Base-by-base conservation (phyloP, 2,113 vertebrate genomes). In the Gobius niger region DNA sequence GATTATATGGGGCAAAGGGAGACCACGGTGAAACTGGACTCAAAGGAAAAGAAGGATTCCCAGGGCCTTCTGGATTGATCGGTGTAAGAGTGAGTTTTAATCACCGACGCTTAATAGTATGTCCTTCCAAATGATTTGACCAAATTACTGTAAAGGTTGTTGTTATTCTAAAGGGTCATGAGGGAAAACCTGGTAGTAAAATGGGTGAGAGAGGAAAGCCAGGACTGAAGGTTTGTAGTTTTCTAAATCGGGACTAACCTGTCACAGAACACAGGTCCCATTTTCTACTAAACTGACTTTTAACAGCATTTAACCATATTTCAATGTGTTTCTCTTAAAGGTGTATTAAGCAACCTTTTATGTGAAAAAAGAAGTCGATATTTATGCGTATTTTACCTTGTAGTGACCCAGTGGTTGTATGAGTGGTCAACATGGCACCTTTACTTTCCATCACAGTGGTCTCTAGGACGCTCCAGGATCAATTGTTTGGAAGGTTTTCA, bases 141-240 rank as follows among this genome's bases (percentile, higher is more conserved):
- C 61, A 68, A 47, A 68, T 87, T 47, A 73, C 64, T 76, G 56
- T 34, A 41, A 0, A 7, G 57, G 81, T 73, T 2, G 51, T 66
- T 76, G 59, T 80, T 72, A 41, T 76, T 68, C 72, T 44, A 15
- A 80, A 99, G 97, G 98, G 98, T 72, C 94, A 93, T 60, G 97
- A 98, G 92, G 98, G 97, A 34, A 97, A 95, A 88, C 94, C 94
- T 60, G 98, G 98, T 76, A 93, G 98, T 76, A 93, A 89, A 80
- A 93, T 92, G 62, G 98, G 98, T 0, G 95, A 95, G 77, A 93
- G 93, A 79, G 98, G 98, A 89, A 95, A 93, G 84, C 87, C 74
- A 15, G 98, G 97, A 84, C 88, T 91, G 77, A 96, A 98, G 96
- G 98, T 98, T 89, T 61, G 85, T 76, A 14, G 66, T 64, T 61